A percentile compares a stretch with the other conserved stretches of the same genome.
phyloP scores from a whole-genome alignment of 2,888 invertebrate species.

The Hedychridium roseum region DNA sequence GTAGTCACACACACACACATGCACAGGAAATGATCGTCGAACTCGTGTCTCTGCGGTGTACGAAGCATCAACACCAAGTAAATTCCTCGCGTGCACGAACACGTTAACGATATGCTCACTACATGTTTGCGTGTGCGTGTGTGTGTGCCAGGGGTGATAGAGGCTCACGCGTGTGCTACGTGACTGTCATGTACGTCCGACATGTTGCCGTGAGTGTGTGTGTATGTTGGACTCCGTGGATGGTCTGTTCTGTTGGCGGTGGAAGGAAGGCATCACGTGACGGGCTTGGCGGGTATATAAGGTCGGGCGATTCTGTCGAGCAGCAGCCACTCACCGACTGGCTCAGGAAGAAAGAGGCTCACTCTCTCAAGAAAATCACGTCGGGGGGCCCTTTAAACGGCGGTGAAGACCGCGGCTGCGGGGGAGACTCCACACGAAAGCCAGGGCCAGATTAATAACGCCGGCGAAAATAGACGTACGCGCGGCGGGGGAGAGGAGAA shows the following conservation, averaged over 20 bases:
- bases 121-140: conserved; percentile 8
- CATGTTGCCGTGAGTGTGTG: too few species aligned
- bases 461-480: background rate
- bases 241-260: too few species aligned
- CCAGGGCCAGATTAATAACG: background rate
- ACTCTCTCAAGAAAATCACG: conserved; percentile 2
- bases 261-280: conserved; percentile 40
- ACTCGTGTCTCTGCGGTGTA: too few species aligned
- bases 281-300: conserved; percentile 51
- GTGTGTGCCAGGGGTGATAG: too few species aligned
- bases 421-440: conserved; percentile 2
- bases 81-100: too few species aligned
- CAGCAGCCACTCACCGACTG: conserved; percentile 55
- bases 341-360: conserved; percentile 33
- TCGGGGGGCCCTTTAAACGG: background rate
- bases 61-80: too few species aligned
- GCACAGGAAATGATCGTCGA: too few species aligned
- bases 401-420: too few species aligned
- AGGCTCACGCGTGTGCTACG: too few species aligned
- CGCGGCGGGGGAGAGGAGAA: conserved; percentile 10
- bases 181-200: too few species aligned
- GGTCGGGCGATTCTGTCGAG: conserved; percentile 32
- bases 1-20: too few species aligned
- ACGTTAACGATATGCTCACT: background rate
- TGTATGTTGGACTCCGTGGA: too few species aligned